phyloP scores from a whole-genome alignment of 1,140 invertebrate species.

The Drosophila paulistorum region DNA sequence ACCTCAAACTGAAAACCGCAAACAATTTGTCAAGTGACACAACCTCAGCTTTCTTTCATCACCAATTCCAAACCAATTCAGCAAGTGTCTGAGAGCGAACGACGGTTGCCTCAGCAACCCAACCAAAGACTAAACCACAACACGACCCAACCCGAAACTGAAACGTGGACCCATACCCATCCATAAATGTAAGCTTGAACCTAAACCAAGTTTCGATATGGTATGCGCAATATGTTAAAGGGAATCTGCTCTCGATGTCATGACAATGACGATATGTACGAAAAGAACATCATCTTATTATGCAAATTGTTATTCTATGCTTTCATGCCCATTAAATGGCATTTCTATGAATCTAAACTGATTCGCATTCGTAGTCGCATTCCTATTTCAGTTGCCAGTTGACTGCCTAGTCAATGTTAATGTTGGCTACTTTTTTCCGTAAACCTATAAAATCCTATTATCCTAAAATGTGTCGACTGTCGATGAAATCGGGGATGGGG shows the following conservation, averaged over 20 bases:
- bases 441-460: conserved; percentile 72
- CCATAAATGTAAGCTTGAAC: neutral
- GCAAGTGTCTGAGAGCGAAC: neutral
- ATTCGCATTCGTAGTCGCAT: neutral
- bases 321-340: conserved; percentile 45
- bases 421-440: conserved; percentile 4
- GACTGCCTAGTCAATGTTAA: neutral
- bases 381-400: neutral
- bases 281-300: conserved; percentile 72
- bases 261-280: conserved; percentile 48
- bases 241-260: conserved; percentile 53
- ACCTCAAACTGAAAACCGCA: conserved; percentile 1
- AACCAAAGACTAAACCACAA: neutral
- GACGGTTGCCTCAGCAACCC: neutral
- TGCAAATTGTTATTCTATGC: conserved; percentile 74
- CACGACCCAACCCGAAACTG: neutral
- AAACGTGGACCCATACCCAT: neutral
- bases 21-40: conserved; percentile 10
- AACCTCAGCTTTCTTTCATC: neutral
- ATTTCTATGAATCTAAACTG: conserved; percentile 37
- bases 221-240: conserved; percentile 30
- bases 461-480: conserved; percentile 33
- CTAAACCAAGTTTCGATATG: conserved; percentile 10
- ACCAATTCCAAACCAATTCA: conserved; percentile 2
- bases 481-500: conserved; percentile 17